Evolutionary conservation across 2,888 invertebrate species (phyloP), one percentile per base, ranked within the genome.

Genomic region (Shargacucullia verbasci): DNA sequence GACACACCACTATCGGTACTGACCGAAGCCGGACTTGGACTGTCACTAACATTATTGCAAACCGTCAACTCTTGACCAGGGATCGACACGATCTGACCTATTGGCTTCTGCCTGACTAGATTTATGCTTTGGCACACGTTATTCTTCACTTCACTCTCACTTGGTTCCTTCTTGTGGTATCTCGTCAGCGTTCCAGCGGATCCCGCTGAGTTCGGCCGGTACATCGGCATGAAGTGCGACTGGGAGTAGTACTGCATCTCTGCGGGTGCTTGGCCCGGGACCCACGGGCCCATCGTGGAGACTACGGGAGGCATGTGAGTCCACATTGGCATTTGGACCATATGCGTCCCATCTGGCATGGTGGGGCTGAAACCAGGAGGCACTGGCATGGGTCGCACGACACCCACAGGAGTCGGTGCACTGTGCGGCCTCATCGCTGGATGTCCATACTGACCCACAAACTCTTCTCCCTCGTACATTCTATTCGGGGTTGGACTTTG

Each of bases 101-200:
- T 86, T 63, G 93, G 92, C 85, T 94, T 94, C 76, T 94, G 94
- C 66, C 94, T 89, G 74, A 94, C 92, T 83, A 94, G 86, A 79
- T 92, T 94, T 82, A 94, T 90, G 82, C 92, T 94, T 92, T 94
- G 94, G 93, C 94, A 94, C 91, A 91, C 82, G 70, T 88, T 84
- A 74, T 40, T 77, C 73, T 90, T 93, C 58, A 84, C 83, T 62
- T 90, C 89, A 61, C 81, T 78, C 29, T 90, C 90, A 54, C 76
- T 77, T 1, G 80, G 48, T 31, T 91, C 91, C 70, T 89, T 91
- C 78, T 91, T 94, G 38, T 87, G 91, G 70, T 93, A 94, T 70
- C 94, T 83, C 31, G 91, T 94, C 67, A 93, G 73, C 0, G 91
- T 94, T 0, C 94, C 94, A 2, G 94, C 93, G 0, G 94, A 94